Base-by-base conservation (phyloP, 2,888 invertebrate species). In the Orchesella flavescens region DNA sequence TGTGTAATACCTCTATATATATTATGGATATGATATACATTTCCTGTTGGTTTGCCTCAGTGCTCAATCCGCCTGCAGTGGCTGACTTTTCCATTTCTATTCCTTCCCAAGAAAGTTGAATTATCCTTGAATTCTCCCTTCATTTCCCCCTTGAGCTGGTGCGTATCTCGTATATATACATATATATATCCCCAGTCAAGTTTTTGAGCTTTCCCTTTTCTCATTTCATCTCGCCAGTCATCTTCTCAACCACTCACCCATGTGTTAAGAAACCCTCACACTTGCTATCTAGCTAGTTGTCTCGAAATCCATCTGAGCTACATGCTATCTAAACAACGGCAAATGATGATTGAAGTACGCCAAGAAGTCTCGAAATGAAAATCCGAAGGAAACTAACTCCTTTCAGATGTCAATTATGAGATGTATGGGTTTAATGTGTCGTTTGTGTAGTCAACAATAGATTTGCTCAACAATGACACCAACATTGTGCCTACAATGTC, bases 191-290 rank as follows among this genome's bases (percentile, higher is more conserved):
- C 53, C 34, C 23, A 80, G 79, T 80, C 74, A 74, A 80, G 74
- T 73, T 59, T 12, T 59, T 12, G 12, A 80, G 79, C 44, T 80
- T 80, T 74, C 80, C 80, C 80, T 68, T 80, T 80, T 80, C 80
- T 80, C 80, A 80, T 80, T 80, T 80, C 80, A 80, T 80, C 73
- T 79, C 46, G 13, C 44, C 0, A 23, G 59, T 19, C 73, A 80
- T 80, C 80, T 66, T 80, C 61, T 80, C 80, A 80, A 74, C 74
- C 80, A 80, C 73, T 80, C 80, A 80, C 61, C 74, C 80, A 80
- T 80, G 80, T 80, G 80, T 80, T 74, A 80, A 80, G 68, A 80
- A 80, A 74, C 73, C 68, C 74, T 74, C 74, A 68, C 80, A 73
- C 74, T 74, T 68, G 19, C 59, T 34, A 34, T 2, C 34, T 34